A percentile compares a stretch with the other conserved stretches of the same genome.
Conservation (phyloP, 30 jellyfish, hydroid and myxozoan genomes). For the Pseudorhiza aurosa region DNA sequence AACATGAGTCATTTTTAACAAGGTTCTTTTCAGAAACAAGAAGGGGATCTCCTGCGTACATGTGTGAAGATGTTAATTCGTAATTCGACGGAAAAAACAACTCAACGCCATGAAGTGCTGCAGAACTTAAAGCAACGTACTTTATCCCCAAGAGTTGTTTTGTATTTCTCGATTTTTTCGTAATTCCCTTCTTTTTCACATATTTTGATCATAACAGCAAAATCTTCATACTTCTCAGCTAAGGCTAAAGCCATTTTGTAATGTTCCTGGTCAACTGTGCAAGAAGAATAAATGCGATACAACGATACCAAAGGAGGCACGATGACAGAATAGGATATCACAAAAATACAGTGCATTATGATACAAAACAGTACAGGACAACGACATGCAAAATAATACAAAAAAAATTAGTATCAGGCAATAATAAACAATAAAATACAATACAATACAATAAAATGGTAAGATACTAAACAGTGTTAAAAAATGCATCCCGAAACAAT, state of each 20-base stretch:
- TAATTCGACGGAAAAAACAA: no score
- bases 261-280: constrained; percentile 76
- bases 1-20: no score
- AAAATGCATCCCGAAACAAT: no score
- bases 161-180: constrained; percentile 77
- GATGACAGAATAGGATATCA: no score
- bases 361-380: background rate
- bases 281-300: background rate
- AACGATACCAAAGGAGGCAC: background rate
- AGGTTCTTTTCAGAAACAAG: background rate
- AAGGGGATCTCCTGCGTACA: no score
- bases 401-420: background rate
- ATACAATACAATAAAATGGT: background rate
- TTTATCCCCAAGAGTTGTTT: constrained; percentile 64
- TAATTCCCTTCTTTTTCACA: constrained; percentile 79
- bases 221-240: constrained; percentile 94
- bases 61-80: no score
- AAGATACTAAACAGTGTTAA: no score
- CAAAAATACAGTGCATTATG: background rate
- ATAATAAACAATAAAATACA: background rate
- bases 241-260: constrained; percentile 80
- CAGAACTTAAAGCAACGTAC: constrained; percentile 14
- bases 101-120: no score
- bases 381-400: background rate
- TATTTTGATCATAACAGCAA: constrained; percentile 53